Evolutionary conservation across 2,113 vertebrate genomes (phyloP).

Genomic region (Nansenia antarctica): DNA sequence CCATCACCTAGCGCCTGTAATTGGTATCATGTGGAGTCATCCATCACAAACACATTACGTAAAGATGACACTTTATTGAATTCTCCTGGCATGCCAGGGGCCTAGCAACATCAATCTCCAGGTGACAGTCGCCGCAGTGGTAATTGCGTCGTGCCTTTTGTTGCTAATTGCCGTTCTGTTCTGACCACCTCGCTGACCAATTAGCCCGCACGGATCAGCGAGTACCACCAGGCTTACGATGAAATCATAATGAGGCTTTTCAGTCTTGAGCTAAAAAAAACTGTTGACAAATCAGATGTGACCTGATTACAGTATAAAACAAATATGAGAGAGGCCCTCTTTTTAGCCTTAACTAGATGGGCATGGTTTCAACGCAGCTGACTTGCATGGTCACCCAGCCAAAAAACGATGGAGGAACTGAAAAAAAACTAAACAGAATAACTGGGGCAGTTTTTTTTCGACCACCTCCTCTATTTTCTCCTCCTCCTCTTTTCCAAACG

Average conservation of each 20-base stretch:
- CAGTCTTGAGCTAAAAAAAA: constrained; percentile 1
- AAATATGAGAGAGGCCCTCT: constrained; percentile 19
- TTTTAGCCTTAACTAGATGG: constrained; percentile 14
- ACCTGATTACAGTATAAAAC: constrained; percentile 22
- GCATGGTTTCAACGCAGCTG: constrained; percentile 7
- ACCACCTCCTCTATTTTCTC: background rate
- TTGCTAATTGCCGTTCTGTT: constrained; percentile 55
- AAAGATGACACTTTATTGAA: constrained; percentile 71
- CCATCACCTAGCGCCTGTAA: constrained; percentile 61
- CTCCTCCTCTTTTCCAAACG: too few species aligned
- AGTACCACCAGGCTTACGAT: background rate
- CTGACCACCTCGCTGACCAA: constrained; percentile 56
- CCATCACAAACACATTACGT: constrained; percentile 60
- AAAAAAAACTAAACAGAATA: constrained; percentile 1
- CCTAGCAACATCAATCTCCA: constrained; percentile 63
- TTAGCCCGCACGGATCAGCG: constrained; percentile 37
- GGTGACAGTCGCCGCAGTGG: constrained; percentile 58
- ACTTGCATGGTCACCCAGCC: too few species aligned
- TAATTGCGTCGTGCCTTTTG: constrained; percentile 55
- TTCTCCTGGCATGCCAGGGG: constrained; percentile 55
- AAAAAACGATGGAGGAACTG: too few species aligned
- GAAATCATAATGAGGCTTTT: constrained; percentile 44
- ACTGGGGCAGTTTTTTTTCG: background rate
- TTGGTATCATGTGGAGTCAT: constrained; percentile 69
- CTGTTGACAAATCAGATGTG: background rate